Evolutionary conservation across 1,140 invertebrate genomes (phyloP), one percentile per base, ranked within the genome.

Genomic region (Macrocentrus cingulum): DNA sequence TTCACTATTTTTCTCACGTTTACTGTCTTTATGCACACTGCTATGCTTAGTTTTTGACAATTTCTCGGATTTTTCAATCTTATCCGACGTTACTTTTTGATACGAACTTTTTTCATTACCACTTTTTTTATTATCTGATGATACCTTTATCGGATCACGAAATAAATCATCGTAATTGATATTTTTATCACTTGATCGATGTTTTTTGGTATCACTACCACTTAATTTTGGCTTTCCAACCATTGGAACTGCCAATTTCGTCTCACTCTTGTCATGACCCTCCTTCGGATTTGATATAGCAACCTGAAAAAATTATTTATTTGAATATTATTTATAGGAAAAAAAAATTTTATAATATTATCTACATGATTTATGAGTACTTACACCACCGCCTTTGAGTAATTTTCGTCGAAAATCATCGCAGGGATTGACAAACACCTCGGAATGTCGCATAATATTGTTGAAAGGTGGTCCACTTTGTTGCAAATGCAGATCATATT

Each of bases 331-430:
- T n/a, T n/a, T n/a, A n/a, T 36, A 49, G 45, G 7, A 5, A 45
- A 36, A 23, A 11, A 54, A 60, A 54, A 13, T 42, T 41, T n/a
- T 22, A 19, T 13, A 41, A 11, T 9, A 53, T 52, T 36, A 32
- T 20, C 9, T 51, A 41, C 23, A 36, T 41, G 2, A 44, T 23
- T 15, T 5, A 37, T 55, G 36, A 56, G 64, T 66, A 77, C 77
- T 74, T 69, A 80, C 76, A 62, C 90, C 95, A 60, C 95, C 94
- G 56, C 91, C 93, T 81, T 89, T 92, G 13, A 98, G 76, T 11
- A 98, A 79, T 69, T 93, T 94, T 51, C 87, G 85, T 54, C 85
- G 85, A 76, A 98, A 97, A 32, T 98, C 95, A 64, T 95, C 92
- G 44, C 87, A 87, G 15, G 93, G 92, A 72, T 89, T 91, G 67